phyloP scores from a whole-genome alignment of 1,140 invertebrate species.

The Drosophila paulistorum region DNA sequence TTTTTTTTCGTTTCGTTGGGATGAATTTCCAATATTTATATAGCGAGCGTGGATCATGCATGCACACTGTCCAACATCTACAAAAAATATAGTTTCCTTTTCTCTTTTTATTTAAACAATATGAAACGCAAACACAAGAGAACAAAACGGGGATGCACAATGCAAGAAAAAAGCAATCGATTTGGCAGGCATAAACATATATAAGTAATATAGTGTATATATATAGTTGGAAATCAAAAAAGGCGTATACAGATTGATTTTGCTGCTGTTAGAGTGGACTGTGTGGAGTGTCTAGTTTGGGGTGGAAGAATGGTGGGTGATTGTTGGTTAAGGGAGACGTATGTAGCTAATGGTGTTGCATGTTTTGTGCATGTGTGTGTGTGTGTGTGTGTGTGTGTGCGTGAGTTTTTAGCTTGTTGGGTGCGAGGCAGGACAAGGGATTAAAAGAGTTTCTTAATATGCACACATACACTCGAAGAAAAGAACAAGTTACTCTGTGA shows the following conservation, averaged over 20 bases:
- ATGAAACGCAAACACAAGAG: constrained; percentile 2
- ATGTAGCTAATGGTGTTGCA: neutral
- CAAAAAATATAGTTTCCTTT: neutral
- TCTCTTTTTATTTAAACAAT: neutral
- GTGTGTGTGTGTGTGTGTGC: constrained; percentile 28
- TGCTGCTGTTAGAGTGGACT: constrained; percentile 6
- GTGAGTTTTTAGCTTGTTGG: constrained; percentile 24
- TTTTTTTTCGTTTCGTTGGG: neutral
- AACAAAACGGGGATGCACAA: constrained; percentile 4
- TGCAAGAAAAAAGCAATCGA: constrained; percentile 9
- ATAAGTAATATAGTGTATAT: neutral
- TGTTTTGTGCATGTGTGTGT: constrained; percentile 3
- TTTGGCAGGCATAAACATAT: neutral
- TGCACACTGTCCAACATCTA: neutral
- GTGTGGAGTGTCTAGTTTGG: neutral
- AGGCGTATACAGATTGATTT: neutral
- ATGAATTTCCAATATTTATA: neutral
- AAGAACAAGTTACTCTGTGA: too few species aligned
- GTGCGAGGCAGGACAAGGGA: constrained; percentile 43
- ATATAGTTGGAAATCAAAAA: neutral
- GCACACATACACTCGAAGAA: too few species aligned
- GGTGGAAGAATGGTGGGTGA: neutral
- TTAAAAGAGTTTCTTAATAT: constrained; percentile 15
- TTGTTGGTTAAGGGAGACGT: neutral
- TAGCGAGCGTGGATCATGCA: neutral